Evolutionary conservation across 2,113 vertebrate genomes (phyloP).

Genomic region (Furnarius figulus): DNA sequence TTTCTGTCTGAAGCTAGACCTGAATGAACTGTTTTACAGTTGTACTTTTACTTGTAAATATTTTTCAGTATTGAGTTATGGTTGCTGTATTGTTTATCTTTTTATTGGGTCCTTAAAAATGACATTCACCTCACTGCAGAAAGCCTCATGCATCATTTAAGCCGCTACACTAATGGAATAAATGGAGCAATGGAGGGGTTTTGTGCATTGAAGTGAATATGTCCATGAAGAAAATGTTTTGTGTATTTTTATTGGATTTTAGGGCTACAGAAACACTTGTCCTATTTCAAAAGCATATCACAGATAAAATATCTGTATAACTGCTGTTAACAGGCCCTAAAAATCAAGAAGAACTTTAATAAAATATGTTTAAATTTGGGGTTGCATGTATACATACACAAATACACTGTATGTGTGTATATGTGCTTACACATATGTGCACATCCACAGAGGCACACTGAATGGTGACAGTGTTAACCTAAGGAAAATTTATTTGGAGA

Average conservation of each 20-base stretch:
- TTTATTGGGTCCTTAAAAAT: slow-evolving; percentile 26
- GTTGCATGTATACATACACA: not conserved
- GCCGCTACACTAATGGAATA: slow-evolving; percentile 36
- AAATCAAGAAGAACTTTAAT: not conserved
- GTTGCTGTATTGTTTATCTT: not conserved
- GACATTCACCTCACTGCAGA: slow-evolving; percentile 23
- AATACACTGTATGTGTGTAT: not conserved
- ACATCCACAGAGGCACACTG: not conserved
- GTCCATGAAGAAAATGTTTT: not conserved
- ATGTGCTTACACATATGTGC: not conserved
- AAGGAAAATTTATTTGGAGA: not conserved
- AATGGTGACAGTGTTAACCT: not conserved
- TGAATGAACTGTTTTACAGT: not conserved
- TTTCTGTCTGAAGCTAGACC: not conserved
- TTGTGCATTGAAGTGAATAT: slow-evolving; percentile 17
- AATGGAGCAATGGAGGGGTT: slow-evolving; percentile 4
- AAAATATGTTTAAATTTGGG: not conserved
- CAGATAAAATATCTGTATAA: not conserved
- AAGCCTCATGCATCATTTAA: slow-evolving; percentile 46
- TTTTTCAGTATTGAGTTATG: slow-evolving; percentile 32
- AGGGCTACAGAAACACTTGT: not conserved
- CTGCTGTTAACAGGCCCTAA: not conserved
- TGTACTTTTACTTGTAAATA: slow-evolving; percentile 18
- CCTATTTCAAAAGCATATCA: not conserved
- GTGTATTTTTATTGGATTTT: not conserved